phyloP scores from a whole-genome alignment of 2,797 vertebrate species.

The Babyrousa celebensis region DNA sequence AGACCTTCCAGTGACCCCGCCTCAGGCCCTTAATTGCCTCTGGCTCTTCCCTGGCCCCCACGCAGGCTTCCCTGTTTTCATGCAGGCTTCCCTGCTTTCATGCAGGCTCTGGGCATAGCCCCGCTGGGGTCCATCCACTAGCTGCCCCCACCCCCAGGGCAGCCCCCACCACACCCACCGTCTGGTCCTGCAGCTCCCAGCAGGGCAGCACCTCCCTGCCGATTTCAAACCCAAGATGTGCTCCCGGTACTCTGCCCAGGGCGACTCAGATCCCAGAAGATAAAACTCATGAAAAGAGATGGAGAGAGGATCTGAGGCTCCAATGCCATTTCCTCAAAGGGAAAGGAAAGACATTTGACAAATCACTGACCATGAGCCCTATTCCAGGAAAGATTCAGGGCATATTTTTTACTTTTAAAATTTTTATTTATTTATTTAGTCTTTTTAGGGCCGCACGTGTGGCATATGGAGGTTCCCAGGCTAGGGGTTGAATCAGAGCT shows the following conservation, averaged over 20 bases:
- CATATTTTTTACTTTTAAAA: neutral
- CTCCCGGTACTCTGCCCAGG: neutral
- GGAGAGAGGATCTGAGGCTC: slow-evolving; percentile 27
- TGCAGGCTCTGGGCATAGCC: neutral
- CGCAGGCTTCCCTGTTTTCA: neutral
- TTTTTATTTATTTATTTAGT: too few relatives aligned
- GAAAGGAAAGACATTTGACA: slow-evolving; percentile 57
- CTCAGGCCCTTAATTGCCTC: neutral
- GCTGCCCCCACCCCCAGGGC: neutral
- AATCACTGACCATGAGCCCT: slow-evolving; percentile 38
- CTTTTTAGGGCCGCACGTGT: too few relatives aligned
- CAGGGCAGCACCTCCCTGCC: neutral
- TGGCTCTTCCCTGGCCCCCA: neutral
- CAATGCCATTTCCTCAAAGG: slow-evolving; percentile 37
- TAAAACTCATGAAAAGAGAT: slow-evolving; percentile 56
- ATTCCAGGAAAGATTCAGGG: slow-evolving; percentile 52
- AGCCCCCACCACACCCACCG: neutral
- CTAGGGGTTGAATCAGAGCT: too few relatives aligned
- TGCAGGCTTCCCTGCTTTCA: neutral
- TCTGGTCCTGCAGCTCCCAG: too few relatives aligned
- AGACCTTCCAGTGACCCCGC: neutral
- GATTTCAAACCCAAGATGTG: neutral
- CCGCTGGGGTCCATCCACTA: rapidly evolving
- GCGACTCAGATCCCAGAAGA: neutral
- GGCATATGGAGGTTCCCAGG: too few relatives aligned